Evolutionary conservation across 1,140 invertebrate species (phyloP).

Genomic region (Brachionus koreanus): DNA sequence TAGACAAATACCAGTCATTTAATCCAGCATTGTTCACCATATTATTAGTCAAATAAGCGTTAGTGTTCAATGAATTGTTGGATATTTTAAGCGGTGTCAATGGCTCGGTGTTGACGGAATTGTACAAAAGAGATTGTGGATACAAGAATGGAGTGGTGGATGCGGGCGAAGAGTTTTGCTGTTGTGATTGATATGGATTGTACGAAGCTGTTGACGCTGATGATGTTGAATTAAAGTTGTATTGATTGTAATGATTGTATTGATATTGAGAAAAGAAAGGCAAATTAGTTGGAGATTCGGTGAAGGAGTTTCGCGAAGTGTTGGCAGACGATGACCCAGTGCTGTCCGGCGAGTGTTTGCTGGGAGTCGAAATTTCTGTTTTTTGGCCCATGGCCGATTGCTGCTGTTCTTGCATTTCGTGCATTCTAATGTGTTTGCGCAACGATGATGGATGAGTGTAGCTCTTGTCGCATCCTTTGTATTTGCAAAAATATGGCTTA

Average conservation of each 20-base stretch:
- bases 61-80: neutral
- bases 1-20: slow-evolving; percentile 39
- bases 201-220: neutral
- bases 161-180: neutral
- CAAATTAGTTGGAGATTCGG: slow-evolving; percentile 13
- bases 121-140: slow-evolving; percentile 1
- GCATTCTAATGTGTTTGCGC: slow-evolving; percentile 44
- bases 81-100: slow-evolving; percentile 30
- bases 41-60: neutral
- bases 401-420: slow-evolving; percentile 40
- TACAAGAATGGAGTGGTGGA: neutral
- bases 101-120: neutral
- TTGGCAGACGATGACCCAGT: neutral
- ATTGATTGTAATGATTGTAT: slow-evolving; percentile 11
- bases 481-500: slow-evolving; percentile 96
- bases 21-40: neutral
- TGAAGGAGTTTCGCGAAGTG: slow-evolving; percentile 20
- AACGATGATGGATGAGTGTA: slow-evolving; percentile 81
- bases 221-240: neutral
- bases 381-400: neutral
- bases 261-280: slow-evolving; percentile 32
- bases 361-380: neutral
- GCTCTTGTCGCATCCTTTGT: slow-evolving; percentile 93
- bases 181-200: slow-evolving; percentile 2
- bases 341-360: neutral